Evolutionary conservation across 1,140 invertebrate genomes (phyloP).

Genomic region (Subanguina moxae): DNA sequence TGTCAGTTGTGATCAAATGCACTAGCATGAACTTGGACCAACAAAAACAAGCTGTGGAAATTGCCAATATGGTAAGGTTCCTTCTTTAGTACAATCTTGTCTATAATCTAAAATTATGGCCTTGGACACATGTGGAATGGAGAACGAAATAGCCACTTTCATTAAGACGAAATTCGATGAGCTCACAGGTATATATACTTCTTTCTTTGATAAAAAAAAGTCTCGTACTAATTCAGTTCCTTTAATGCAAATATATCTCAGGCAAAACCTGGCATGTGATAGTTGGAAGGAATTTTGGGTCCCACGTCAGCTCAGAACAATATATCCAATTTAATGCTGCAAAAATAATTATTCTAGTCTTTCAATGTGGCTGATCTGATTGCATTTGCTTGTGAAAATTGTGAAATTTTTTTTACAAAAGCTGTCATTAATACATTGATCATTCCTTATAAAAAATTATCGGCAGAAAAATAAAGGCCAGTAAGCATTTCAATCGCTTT

Average conservation of each 20-base stretch:
- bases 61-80: background rate
- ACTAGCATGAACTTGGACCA: conserved; percentile 32
- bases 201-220: background rate
- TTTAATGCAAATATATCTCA: background rate
- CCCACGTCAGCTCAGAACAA: conserved; percentile 23
- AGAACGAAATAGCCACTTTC: conserved; percentile 28
- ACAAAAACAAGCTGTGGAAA: conserved; percentile 23
- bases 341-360: conserved; percentile 22
- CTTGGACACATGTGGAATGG: conserved; percentile 29
- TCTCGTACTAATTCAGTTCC: too few relatives aligned
- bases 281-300: conserved; percentile 24
- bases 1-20: conserved; percentile 26
- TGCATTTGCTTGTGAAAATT: too few relatives aligned
- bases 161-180: conserved; percentile 29
- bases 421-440: too few relatives aligned
- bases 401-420: too few relatives aligned
- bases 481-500: too few relatives aligned
- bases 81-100: background rate
- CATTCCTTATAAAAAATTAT: too few relatives aligned
- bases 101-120: too few relatives aligned
- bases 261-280: conserved; percentile 27
- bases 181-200: conserved; percentile 19
- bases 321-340: conserved; percentile 17
- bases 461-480: too few relatives aligned
- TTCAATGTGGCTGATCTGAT: conserved; percentile 9